Conservation (phyloP, 2,888 invertebrate species). For the Synanthedon andrenaeformis region DNA sequence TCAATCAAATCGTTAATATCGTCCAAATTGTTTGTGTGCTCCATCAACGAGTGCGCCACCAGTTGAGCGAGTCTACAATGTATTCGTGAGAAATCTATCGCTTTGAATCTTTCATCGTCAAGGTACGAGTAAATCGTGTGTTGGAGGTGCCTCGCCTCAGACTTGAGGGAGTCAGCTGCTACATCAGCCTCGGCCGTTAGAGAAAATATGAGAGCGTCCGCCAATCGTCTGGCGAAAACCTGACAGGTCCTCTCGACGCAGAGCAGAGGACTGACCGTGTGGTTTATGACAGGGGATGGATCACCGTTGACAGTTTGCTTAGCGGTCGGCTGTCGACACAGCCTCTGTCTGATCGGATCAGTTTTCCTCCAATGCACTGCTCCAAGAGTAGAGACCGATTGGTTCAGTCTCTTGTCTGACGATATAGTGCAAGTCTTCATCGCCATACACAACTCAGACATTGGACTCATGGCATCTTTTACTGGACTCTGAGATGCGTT, state of each 20-base stretch:
- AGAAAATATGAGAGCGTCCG: slow-evolving; percentile 72
- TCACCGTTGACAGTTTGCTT: slow-evolving; percentile 37
- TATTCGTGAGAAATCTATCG: slow-evolving; percentile 73
- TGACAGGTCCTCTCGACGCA: slow-evolving; percentile 61
- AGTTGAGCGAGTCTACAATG: slow-evolving; percentile 76
- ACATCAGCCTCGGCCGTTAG: slow-evolving; percentile 67
- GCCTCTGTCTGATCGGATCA: slow-evolving; percentile 39
- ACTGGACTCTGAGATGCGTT: slow-evolving; percentile 24
- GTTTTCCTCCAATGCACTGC: slow-evolving; percentile 42
- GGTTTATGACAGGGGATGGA: slow-evolving; percentile 26
- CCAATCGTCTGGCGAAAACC: slow-evolving; percentile 78
- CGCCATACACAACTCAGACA: slow-evolving; percentile 71
- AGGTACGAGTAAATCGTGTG: slow-evolving; percentile 76
- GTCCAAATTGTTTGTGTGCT: slow-evolving; percentile 47
- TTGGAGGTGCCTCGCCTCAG: slow-evolving; percentile 77
- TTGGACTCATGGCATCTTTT: slow-evolving; percentile 57
- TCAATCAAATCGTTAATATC: slow-evolving; percentile 48
- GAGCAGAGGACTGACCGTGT: slow-evolving; percentile 49
- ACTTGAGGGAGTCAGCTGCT: slow-evolving; percentile 70
- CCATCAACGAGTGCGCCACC: slow-evolving; percentile 71
- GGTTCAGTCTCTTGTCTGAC: slow-evolving; percentile 30
- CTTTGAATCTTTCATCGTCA: slow-evolving; percentile 74
- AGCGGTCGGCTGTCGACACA: slow-evolving; percentile 38
- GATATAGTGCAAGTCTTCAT: slow-evolving; percentile 68
- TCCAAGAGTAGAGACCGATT: no score